These are phyloP conservation scores for Drosophila melanica DNA, from an alignment of 1,140 invertebrate species.

Conservation along the genomic window DNA sequence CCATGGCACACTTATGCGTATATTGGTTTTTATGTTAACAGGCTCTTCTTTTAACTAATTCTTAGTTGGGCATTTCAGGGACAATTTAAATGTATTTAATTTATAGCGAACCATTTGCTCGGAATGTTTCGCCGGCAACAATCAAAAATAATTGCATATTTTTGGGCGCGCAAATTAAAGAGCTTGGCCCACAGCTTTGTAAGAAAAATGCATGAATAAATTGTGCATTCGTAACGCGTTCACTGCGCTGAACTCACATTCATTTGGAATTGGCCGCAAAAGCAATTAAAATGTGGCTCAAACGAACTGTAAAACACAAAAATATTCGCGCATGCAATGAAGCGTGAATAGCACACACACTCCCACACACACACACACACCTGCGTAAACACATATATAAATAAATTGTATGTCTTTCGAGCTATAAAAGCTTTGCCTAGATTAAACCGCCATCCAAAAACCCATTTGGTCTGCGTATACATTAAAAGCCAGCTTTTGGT, in stretches of 20 bases:
- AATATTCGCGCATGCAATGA: slow-evolving; percentile 49
- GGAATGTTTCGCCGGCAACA: not conserved
- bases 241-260: not conserved
- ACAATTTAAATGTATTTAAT: slow-evolving; percentile 6
- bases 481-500: slow-evolving; percentile 34
- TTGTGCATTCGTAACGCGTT: slow-evolving; percentile 19
- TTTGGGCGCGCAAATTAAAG: slow-evolving; percentile 37
- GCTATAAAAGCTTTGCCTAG: slow-evolving; percentile 12
- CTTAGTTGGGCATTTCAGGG: not conserved
- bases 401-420: not conserved
- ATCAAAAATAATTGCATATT: slow-evolving; percentile 40
- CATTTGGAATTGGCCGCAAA: slow-evolving; percentile 47
- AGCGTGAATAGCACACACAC: slow-evolving; percentile 18
- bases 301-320: slow-evolving; percentile 65
- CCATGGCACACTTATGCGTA: too few species aligned
- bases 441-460: slow-evolving; percentile 51
- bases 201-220: slow-evolving; percentile 35
- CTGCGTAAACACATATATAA: not conserved
- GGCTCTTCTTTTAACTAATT: not conserved
- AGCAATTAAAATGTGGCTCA: slow-evolving; percentile 72
- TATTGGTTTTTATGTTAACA: too few species aligned
- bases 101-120: slow-evolving; percentile 2
- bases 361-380: slow-evolving; percentile 1
- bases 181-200: not conserved
- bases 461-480: slow-evolving; percentile 51